Evolutionary conservation across 2,888 invertebrate species (phyloP).

Genomic region (Salpingus planirostris): DNA sequence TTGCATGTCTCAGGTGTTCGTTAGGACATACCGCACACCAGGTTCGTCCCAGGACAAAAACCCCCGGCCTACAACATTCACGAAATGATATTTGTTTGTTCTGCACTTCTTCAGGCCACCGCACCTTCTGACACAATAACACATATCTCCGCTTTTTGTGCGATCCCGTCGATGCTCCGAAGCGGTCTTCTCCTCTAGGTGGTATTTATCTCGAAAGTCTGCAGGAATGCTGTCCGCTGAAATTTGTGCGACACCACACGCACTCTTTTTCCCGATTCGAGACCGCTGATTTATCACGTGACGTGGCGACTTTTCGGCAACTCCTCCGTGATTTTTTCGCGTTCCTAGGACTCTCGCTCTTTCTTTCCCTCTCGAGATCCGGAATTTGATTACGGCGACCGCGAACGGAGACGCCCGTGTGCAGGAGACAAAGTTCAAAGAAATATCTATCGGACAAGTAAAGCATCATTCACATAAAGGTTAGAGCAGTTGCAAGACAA

Average conservation of each 20-base stretch:
- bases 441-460: no score
- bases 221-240: slow-evolving; percentile 28
- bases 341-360: no score
- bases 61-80: slow-evolving; percentile 21
- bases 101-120: slow-evolving; percentile 29
- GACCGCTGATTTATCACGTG: slow-evolving; percentile 1
- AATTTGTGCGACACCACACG: slow-evolving; percentile 25
- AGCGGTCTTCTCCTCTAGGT: slow-evolving; percentile 16
- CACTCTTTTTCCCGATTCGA: slow-evolving; percentile 1
- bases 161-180: slow-evolving; percentile 15
- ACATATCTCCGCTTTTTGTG: slow-evolving; percentile 24
- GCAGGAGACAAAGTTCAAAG: no score
- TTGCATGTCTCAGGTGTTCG: slow-evolving; percentile 23
- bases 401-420: no score
- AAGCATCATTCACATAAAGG: no score
- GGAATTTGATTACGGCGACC: no score
- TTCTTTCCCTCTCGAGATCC: no score
- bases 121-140: slow-evolving; percentile 29
- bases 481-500: no score
- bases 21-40: slow-evolving; percentile 23
- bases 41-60: slow-evolving; percentile 13
- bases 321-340: no score
- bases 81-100: slow-evolving; percentile 30
- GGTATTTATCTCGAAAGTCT: slow-evolving; percentile 25
- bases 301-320: slow-evolving; percentile 8